Percentiles rank a stretch among this genome's conserved stretches.
Conservation (phyloP, 2,797 vertebrate species). For the Menidia menidia region DNA sequence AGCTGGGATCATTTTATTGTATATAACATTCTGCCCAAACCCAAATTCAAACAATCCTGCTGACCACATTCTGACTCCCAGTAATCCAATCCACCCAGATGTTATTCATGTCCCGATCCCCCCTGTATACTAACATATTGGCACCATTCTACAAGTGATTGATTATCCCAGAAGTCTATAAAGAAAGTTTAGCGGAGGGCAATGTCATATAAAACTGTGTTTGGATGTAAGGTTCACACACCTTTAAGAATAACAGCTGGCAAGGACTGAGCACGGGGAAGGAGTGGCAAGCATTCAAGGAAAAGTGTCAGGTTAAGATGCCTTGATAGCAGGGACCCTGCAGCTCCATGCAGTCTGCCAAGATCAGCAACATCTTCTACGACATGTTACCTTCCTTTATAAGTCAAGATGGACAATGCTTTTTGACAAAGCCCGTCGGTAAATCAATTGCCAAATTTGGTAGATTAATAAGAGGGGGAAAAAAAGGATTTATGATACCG, state of each 20-base stretch:
- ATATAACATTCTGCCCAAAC: constrained; percentile 61
- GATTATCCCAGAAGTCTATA: constrained; percentile 69
- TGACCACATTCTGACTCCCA: constrained; percentile 62
- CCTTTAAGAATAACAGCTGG: constrained; percentile 77
- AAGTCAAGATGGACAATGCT: constrained; percentile 62
- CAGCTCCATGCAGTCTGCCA: constrained; percentile 70
- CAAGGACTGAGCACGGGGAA: constrained; percentile 29
- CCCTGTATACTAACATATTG: constrained; percentile 72
- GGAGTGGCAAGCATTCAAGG: constrained; percentile 44
- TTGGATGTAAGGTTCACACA: constrained; percentile 71
- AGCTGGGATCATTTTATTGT: constrained; percentile 72
- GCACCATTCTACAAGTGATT: constrained; percentile 77
- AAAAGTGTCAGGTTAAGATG: constrained; percentile 71
- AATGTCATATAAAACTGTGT: constrained; percentile 76
- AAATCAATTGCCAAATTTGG: constrained; percentile 48
- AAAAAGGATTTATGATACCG: constrained; percentile 53
- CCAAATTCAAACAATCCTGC: constrained; percentile 68
- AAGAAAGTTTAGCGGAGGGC: constrained; percentile 58
- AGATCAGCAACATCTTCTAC: constrained; percentile 79
- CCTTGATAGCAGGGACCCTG: constrained; percentile 69
- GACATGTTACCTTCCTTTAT: constrained; percentile 69
- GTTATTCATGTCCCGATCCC: constrained; percentile 69
- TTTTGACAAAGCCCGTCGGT: constrained; percentile 60
- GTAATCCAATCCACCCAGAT: constrained; percentile 65
- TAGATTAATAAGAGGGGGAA: constrained; percentile 43